Base-by-base conservation (phyloP, 37 sponge, comb jelly and placozoan species). In the Theonella swinhoei region DNA sequence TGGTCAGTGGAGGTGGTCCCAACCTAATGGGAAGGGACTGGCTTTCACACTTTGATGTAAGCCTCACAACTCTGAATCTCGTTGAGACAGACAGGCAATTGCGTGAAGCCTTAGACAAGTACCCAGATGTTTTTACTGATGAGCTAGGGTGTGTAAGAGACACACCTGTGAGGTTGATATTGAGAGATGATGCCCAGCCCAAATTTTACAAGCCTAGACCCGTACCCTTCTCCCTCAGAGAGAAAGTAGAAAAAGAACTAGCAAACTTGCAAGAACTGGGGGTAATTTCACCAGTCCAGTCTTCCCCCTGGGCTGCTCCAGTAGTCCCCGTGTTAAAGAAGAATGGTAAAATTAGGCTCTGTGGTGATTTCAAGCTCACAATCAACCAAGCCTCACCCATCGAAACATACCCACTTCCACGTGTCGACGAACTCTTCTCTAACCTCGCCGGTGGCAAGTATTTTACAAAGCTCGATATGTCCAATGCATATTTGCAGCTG, bases 321-420 rank as follows among this genome's bases (percentile, higher is more conserved):
- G 62, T 90, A 31, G 91, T 90, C 1, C 86, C 86, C 17, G 86
- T 85, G 4, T 23, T 63, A 17, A 90, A 85, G 54, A 61, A 74
- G 30, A 62, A 85, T 68, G 78, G 78, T 20, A 23, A 7, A 29
- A 60, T 85, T 17, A 70, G 91, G 32, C 37, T 90, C 17, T 90
- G 86, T 81, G 86, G 91, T 0, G 91, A 90, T 38, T 85, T 63
- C 66, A 81, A 85, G 36, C 77, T 80, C 9, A 85, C 91, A 37
- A 29, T 90, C 24, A 85, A 90, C 72, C 86, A 80, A 5, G 78
- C 77, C 2, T 5, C 80, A 5, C 73, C 68, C 1, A 70, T 85
- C 2, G 86, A 85, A 25, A 39, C 39, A 20, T 81, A 85, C 43
- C 91, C 91, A 0, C 72, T 90, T 20, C 86, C 91, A 2, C 80